A percentile compares a stretch with the other conserved stretches of the same genome.
These are phyloP conservation scores for Melipona beecheii DNA, from an alignment of 2,888 invertebrate species.

Conservation along the genomic window DNA sequence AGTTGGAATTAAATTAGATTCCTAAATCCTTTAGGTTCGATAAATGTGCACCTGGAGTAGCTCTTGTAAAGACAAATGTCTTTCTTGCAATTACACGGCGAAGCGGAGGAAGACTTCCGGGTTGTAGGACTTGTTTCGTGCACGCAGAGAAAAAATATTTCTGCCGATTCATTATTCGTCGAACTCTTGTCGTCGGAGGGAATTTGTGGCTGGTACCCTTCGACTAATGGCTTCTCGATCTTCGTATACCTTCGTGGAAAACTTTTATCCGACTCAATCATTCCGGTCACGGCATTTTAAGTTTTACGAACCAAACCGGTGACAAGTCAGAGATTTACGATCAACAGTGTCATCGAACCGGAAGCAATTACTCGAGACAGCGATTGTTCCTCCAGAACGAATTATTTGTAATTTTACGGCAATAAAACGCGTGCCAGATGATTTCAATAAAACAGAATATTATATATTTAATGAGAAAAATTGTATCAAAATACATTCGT, in stretches of 20 bases:
- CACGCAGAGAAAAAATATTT: conserved; percentile 62
- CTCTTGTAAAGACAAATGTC: background rate
- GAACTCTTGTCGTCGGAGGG: conserved; percentile 49
- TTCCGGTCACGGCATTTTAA: conserved; percentile 61
- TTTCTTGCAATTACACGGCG: conserved; percentile 34
- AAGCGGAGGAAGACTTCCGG: conserved; percentile 29
- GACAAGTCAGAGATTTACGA: conserved; percentile 32
- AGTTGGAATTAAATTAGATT: background rate
- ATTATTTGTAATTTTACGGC: background rate
- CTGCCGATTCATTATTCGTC: conserved; percentile 46
- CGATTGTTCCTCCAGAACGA: background rate
- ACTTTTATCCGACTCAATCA: conserved; percentile 51
- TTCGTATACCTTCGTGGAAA: conserved; percentile 30
- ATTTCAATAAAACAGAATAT: background rate
- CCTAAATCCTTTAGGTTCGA: background rate
- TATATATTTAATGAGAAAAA: background rate
- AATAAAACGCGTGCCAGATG: background rate
- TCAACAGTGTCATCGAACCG: conserved; percentile 9
- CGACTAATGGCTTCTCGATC: conserved; percentile 64
- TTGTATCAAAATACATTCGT: background rate
- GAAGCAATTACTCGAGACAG: background rate
- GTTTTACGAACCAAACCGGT: conserved; percentile 18
- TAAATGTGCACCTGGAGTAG: too few relatives aligned
- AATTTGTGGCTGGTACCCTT: conserved; percentile 62
- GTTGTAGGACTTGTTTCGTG: conserved; percentile 58